Conservation (phyloP, 2,797 vertebrate genomes). For the Numenius phaeopus region DNA sequence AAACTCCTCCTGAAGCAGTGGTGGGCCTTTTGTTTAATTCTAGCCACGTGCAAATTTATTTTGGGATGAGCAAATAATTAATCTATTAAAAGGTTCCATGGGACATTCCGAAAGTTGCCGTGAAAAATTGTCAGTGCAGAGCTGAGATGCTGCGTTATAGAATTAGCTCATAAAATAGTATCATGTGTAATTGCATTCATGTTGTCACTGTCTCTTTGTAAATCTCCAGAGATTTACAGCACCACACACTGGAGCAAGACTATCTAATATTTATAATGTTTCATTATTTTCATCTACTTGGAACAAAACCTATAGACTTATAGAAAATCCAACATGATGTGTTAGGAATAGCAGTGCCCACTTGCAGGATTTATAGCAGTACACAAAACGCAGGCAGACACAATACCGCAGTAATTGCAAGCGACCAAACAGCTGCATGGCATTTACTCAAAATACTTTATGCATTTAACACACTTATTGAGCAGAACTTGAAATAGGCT, state of each 20-base stretch:
- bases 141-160: slow-evolving; percentile 63
- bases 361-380: slow-evolving; percentile 46
- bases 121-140: slow-evolving; percentile 57
- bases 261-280: slow-evolving; percentile 71
- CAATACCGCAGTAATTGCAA: slow-evolving; percentile 40
- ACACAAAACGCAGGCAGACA: slow-evolving; percentile 40
- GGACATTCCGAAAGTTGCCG: slow-evolving; percentile 32
- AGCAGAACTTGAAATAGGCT: slow-evolving; percentile 53
- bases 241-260: slow-evolving; percentile 42
- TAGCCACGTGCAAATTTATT: slow-evolving; percentile 40
- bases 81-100: slow-evolving; percentile 61
- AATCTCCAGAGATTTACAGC: slow-evolving; percentile 69
- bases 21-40: slow-evolving; percentile 22
- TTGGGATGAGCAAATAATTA: slow-evolving; percentile 65
- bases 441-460: slow-evolving; percentile 72
- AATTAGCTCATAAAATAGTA: slow-evolving; percentile 65
- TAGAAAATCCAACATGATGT: slow-evolving; percentile 18
- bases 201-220: slow-evolving; percentile 64
- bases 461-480: slow-evolving; percentile 62
- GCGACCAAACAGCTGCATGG: slow-evolving; percentile 69
- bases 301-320: slow-evolving; percentile 38
- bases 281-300: slow-evolving; percentile 40
- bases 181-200: slow-evolving; percentile 58
- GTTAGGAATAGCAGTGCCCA: slow-evolving; percentile 63
- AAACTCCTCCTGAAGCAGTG: slow-evolving; percentile 8